These are phyloP conservation scores for Gulo gulo DNA, from an alignment of 2,113 vertebrate species.

Conservation along the genomic window DNA sequence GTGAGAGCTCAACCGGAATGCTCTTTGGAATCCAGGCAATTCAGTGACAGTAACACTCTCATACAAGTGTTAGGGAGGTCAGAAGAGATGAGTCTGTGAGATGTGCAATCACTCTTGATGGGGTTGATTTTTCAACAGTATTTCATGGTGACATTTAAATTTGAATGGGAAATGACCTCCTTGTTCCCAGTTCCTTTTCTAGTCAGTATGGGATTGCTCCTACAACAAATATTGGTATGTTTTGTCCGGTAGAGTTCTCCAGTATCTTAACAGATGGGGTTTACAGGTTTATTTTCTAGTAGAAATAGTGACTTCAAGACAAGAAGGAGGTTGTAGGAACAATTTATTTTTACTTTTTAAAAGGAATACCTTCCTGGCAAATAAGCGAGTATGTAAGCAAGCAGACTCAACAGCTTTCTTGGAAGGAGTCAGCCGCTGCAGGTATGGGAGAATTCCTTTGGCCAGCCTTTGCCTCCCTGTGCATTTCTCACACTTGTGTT, in stretches of 20 bases:
- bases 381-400: constrained; percentile 55
- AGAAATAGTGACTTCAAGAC: constrained; percentile 58
- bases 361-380: constrained; percentile 71
- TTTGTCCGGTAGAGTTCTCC: constrained; percentile 28
- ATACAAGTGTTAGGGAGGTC: constrained; percentile 47
- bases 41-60: constrained; percentile 4
- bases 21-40: constrained; percentile 59
- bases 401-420: constrained; percentile 61
- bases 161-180: constrained; percentile 46
- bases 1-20: constrained; percentile 2
- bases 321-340: constrained; percentile 2
- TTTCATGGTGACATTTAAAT: constrained; percentile 41
- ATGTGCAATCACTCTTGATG: constrained; percentile 10
- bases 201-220: neutral
- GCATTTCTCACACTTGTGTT: constrained; percentile 47
- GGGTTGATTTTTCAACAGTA: constrained; percentile 37
- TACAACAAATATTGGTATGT: neutral
- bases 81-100: constrained; percentile 40
- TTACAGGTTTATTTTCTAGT: constrained; percentile 49
- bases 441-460: constrained; percentile 56
- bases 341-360: constrained; percentile 50
- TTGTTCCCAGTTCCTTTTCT: constrained; percentile 18
- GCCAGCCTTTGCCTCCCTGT: constrained; percentile 14
- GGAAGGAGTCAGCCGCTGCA: constrained; percentile 41
- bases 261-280: constrained; percentile 32